Percentiles rank a stretch among this genome's conserved stretches.
Conservation (phyloP, 2,113 vertebrate species). For the Petaurus breviceps region DNA sequence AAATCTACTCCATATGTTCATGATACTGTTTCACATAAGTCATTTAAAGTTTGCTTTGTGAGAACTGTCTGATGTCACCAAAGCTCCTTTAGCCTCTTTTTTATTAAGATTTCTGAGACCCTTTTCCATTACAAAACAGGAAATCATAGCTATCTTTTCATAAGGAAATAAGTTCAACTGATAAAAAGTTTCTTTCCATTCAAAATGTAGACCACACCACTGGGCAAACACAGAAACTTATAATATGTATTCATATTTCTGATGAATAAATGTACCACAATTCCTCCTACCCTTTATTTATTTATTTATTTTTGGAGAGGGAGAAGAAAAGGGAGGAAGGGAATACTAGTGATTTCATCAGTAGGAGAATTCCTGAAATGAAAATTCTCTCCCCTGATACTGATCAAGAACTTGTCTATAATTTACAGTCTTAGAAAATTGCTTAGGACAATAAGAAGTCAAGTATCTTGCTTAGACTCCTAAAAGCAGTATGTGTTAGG, state of each 20-base stretch:
- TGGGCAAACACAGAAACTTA: not conserved
- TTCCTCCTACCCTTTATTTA: not conserved
- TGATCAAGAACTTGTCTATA: not conserved
- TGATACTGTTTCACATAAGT: conserved; percentile 47
- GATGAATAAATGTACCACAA: not conserved
- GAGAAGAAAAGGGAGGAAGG: not conserved
- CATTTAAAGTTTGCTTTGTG: conserved; percentile 42
- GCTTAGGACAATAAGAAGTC: not conserved
- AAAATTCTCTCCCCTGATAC: not conserved
- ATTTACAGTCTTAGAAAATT: not conserved
- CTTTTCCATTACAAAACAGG: not conserved
- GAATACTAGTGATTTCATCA: not conserved
- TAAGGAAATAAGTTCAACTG: conserved; percentile 13
- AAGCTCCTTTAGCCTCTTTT: not conserved
- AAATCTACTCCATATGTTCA: conserved; percentile 68
- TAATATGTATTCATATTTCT: not conserved
- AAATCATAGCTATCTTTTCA: conserved; percentile 16
- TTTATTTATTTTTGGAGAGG: not conserved
- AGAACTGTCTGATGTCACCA: conserved; percentile 44
- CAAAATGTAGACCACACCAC: not conserved
- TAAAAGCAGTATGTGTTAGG: not conserved
- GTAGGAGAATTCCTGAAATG: not conserved
- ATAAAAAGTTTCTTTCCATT: not conserved
- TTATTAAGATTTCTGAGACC: conserved; percentile 7
- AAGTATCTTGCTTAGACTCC: not conserved